These are phyloP conservation scores for Charina bottae DNA, from an alignment of 2,113 vertebrate genomes.

Conservation along the genomic window DNA sequence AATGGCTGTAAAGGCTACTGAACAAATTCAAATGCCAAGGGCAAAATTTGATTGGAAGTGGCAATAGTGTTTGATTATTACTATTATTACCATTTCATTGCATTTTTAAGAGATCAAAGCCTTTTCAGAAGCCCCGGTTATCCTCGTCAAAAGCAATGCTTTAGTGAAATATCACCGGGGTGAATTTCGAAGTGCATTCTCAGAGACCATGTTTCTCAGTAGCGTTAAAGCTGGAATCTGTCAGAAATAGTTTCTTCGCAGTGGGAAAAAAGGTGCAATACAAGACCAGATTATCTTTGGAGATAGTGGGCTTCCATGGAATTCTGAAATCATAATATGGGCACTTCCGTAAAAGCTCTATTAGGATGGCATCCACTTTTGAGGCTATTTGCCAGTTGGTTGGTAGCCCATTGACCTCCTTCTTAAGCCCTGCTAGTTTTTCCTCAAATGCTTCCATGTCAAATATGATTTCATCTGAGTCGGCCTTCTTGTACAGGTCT, in stretches of 20 bases:
- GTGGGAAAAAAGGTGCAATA: not conserved
- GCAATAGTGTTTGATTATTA: not conserved
- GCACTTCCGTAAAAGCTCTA: not conserved
- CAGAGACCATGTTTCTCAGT: not conserved
- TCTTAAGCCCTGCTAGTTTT: not conserved
- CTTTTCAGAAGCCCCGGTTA: not conserved
- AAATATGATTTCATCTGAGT: not conserved
- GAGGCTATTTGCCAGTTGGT: not conserved
- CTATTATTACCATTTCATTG: not conserved
- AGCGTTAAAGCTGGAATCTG: not conserved
- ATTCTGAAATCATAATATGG: not conserved
- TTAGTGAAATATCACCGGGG: not conserved
- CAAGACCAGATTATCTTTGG: not conserved
- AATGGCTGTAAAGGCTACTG: not conserved
- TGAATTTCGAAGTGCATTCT: not conserved
- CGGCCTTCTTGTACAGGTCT: not conserved
- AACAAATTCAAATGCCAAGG: not conserved
- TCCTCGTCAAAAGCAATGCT: not conserved
- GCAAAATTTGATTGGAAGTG: constrained; percentile 1
- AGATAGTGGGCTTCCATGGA: not conserved
- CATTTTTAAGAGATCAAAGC: not conserved
- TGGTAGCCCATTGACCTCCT: not conserved
- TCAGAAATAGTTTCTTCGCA: not conserved
- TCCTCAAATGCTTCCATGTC: not conserved
- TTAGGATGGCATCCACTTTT: not conserved